Evolutionary conservation across 2,888 invertebrate genomes (phyloP).

Genomic region (Willowsia nigromaculata): DNA sequence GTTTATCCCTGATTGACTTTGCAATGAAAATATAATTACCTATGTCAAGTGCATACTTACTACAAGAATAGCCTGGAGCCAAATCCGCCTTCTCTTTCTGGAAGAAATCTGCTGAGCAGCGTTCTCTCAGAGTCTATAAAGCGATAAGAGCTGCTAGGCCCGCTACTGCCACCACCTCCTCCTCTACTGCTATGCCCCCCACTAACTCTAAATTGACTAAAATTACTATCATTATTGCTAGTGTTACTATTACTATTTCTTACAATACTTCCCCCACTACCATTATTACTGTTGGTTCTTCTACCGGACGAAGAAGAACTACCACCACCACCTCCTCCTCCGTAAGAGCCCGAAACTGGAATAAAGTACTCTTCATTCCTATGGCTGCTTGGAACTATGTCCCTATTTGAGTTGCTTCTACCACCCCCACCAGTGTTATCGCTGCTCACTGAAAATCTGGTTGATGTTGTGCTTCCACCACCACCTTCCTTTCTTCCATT

Average conservation of each 20-base stretch:
- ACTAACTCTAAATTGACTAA: conserved; percentile 41
- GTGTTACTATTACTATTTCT: neutral
- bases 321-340: neutral
- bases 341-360: conserved; percentile 16
- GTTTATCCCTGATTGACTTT: no score
- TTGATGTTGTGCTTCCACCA: neutral
- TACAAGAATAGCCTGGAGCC: conserved; percentile 15
- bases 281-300: conserved; percentile 2
- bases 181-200: neutral
- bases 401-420: neutral
- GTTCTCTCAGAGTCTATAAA: conserved; percentile 34
- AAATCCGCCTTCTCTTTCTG: conserved; percentile 54
- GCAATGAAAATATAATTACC: no score
- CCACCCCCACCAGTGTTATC: neutral
- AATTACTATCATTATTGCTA: neutral
- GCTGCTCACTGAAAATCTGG: neutral
- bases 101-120: conserved; percentile 36
- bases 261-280: neutral
- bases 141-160: neutral
- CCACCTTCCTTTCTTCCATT: neutral
- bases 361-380: conserved; percentile 48
- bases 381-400: neutral
- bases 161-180: neutral
- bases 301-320: neutral
- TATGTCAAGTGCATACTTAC: no score